Conservation (phyloP, 2,888 invertebrate species). For the Andrena praecox region DNA sequence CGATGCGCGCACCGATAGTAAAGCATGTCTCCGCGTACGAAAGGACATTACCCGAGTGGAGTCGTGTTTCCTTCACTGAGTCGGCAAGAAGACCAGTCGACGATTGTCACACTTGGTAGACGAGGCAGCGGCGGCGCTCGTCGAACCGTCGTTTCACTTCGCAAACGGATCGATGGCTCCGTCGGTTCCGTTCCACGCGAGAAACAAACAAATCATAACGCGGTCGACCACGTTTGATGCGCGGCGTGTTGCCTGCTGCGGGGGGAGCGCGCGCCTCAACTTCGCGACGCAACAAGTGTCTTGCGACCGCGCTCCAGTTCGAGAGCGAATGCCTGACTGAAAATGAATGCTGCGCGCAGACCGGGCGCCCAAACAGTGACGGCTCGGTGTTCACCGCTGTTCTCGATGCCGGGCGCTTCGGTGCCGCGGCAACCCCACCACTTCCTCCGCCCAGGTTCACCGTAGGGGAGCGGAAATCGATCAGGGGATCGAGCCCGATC, state of each 20-base stretch:
- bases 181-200: not conserved
- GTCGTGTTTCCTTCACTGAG: not conserved
- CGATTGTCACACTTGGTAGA: slow-evolving; percentile 33
- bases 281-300: slow-evolving; percentile 56
- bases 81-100: not conserved
- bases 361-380: slow-evolving; percentile 52
- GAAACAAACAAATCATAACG: not conserved
- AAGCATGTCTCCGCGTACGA: not conserved
- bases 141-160: slow-evolving; percentile 5
- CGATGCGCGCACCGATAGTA: not conserved
- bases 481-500: slow-evolving; percentile 21
- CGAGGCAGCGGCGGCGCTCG: not conserved
- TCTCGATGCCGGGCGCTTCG: slow-evolving; percentile 36
- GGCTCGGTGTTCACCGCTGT: slow-evolving; percentile 31
- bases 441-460: not conserved
- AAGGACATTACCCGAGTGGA: not conserved
- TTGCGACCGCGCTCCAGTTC: slow-evolving; percentile 41
- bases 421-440: slow-evolving; percentile 46
- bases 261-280: too few relatives aligned
- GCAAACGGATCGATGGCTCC: not conserved
- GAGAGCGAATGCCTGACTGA: slow-evolving; percentile 38
- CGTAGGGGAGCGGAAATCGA: slow-evolving; percentile 19
- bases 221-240: slow-evolving; percentile 15
- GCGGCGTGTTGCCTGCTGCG: slow-evolving; percentile 13
- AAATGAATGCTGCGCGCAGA: slow-evolving; percentile 46